Percentiles rank a stretch among this genome's conserved stretches.
These are phyloP conservation scores for Spizaetus ornatus DNA, from an alignment of 2,113 vertebrate genomes.

Conservation along the genomic window DNA sequence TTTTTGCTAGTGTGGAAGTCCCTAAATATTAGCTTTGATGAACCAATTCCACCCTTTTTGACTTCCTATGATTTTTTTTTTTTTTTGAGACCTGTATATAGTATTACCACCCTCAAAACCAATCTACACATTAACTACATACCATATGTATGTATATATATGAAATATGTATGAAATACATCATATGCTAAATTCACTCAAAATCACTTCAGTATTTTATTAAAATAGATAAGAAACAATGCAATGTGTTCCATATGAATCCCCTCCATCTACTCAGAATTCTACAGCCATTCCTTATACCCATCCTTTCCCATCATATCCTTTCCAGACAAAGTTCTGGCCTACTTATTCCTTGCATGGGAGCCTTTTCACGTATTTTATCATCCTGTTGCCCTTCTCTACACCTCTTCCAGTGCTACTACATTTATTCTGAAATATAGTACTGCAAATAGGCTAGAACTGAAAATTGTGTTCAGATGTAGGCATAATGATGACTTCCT, in stretches of 20 bases:
- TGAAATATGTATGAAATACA: no score
- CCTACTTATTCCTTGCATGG: not conserved
- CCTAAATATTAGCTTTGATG: not conserved
- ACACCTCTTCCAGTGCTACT: not conserved
- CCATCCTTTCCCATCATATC: not conserved
- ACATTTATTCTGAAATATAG: not conserved
- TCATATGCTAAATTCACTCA: not conserved
- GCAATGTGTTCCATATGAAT: not conserved
- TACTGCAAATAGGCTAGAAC: not conserved
- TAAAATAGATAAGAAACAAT: not conserved
- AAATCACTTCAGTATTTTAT: not conserved
- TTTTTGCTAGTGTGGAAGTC: not conserved
- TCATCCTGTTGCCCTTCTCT: not conserved
- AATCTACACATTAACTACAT: not conserved
- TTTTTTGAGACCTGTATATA: not conserved
- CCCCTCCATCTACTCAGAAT: not conserved
- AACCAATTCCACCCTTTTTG: not conserved
- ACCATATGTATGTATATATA: no score
- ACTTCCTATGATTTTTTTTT: not conserved
- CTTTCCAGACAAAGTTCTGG: not conserved
- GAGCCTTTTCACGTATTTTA: not conserved
- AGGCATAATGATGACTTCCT: not conserved
- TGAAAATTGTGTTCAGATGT: not conserved
- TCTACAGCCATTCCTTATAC: not conserved
- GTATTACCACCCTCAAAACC: not conserved